Percentiles rank a stretch among this genome's conserved stretches.
Conservation (phyloP, 2,797 vertebrate species). For the Vireo griseus region DNA sequence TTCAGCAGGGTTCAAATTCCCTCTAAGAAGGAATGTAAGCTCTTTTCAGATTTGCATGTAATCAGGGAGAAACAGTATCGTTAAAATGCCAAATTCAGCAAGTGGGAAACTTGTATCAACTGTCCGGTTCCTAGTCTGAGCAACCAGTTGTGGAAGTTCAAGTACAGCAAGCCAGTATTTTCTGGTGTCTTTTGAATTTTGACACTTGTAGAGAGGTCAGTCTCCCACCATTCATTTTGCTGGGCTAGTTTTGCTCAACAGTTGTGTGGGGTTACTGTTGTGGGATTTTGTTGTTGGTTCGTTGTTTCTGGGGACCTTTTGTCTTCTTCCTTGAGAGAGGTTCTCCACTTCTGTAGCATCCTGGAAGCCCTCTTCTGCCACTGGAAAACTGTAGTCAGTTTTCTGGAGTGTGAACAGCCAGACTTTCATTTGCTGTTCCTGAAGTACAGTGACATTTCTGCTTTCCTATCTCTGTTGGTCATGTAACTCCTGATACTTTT, state of each 20-base stretch:
- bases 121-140: background rate
- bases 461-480: background rate
- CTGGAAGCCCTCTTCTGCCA: background rate
- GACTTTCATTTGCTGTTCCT: background rate
- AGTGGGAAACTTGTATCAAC: background rate
- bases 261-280: background rate
- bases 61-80: background rate
- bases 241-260: background rate
- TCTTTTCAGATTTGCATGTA: background rate
- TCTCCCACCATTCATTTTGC: background rate
- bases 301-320: rapidly evolving
- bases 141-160: background rate
- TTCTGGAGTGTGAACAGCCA: background rate
- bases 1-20: background rate
- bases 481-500: background rate
- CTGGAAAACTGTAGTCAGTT: background rate
- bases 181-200: background rate
- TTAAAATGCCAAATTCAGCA: background rate
- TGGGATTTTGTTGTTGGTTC: background rate
- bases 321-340: background rate
- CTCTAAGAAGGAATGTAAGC: background rate
- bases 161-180: background rate
- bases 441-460: background rate
- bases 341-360: background rate
- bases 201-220: background rate